Evolutionary conservation across 92 coral and sea anemone species (phyloP).

Genomic region (Plumapathes pennacea): DNA sequence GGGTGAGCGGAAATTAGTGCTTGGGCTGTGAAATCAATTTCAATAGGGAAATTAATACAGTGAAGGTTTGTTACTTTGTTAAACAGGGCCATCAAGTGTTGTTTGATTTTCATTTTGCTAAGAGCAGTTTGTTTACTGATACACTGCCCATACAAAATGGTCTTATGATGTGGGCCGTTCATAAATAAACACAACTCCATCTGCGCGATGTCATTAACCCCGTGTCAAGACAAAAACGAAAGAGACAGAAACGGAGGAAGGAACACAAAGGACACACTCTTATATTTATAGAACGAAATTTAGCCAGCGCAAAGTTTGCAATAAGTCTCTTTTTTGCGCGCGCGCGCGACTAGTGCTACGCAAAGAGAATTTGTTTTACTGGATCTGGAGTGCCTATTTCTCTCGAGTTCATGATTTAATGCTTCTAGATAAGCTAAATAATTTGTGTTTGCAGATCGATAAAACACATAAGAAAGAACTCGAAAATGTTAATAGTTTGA

Average conservation of each 20-base stretch:
- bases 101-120: slow-evolving; percentile 73
- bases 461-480: no score
- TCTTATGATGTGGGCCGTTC: slow-evolving; percentile 47
- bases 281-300: no score
- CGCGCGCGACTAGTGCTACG: no score
- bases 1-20: slow-evolving; percentile 73
- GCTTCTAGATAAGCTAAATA: no score
- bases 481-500: no score
- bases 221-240: slow-evolving; percentile 30
- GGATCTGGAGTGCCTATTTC: no score
- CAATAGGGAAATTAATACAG: slow-evolving; percentile 67
- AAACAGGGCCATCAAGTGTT: slow-evolving; percentile 66
- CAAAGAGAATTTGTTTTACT: no score
- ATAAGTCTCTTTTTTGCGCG: no score
- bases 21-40: slow-evolving; percentile 48
- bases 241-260: background rate
- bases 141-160: slow-evolving; percentile 69
- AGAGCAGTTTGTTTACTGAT: slow-evolving; percentile 76
- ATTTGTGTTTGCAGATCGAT: no score
- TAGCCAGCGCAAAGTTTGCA: no score
- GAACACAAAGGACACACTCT: background rate
- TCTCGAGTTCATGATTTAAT: no score
- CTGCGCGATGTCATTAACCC: slow-evolving; percentile 50
- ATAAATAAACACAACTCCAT: slow-evolving; percentile 46
- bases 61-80: slow-evolving; percentile 66